phyloP scores from a whole-genome alignment of 2,113 vertebrate species.

The Apaloderma vittatum region DNA sequence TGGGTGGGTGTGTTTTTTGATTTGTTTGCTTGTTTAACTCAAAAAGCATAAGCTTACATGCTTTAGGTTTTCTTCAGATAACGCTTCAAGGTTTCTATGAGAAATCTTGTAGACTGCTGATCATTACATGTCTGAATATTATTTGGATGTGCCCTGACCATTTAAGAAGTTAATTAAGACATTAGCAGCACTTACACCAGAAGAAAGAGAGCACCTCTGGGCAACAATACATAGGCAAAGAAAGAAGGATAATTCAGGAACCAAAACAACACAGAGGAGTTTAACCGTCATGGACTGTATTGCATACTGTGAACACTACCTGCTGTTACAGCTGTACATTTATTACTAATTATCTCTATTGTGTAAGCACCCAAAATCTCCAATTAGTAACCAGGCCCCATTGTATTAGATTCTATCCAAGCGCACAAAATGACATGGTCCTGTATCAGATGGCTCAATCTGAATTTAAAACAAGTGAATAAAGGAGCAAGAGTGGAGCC shows the following conservation, averaged over 20 bases:
- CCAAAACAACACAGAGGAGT: neutral
- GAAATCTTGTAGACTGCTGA: neutral
- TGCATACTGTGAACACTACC: neutral
- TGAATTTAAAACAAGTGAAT: neutral
- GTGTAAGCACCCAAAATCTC: neutral
- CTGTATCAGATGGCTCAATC: neutral
- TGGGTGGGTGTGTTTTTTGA: neutral
- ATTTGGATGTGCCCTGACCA: neutral
- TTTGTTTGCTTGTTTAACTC: neutral
- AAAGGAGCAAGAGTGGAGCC: neutral
- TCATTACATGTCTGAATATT: neutral
- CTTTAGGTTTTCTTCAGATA: neutral
- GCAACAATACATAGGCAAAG: neutral
- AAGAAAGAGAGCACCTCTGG: neutral
- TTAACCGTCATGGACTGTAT: neutral
- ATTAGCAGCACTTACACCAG: neutral
- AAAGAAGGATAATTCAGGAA: neutral
- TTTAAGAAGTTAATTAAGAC: neutral
- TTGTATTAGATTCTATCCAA: neutral
- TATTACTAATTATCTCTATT: slow-evolving; percentile 30
- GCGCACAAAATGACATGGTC: neutral
- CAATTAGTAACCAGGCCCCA: slow-evolving; percentile 3
- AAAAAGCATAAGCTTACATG: neutral
- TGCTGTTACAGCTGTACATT: slow-evolving; percentile 9
- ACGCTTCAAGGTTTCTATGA: neutral